Conservation (phyloP, 2,797 vertebrate species). For the Menidia menidia region DNA sequence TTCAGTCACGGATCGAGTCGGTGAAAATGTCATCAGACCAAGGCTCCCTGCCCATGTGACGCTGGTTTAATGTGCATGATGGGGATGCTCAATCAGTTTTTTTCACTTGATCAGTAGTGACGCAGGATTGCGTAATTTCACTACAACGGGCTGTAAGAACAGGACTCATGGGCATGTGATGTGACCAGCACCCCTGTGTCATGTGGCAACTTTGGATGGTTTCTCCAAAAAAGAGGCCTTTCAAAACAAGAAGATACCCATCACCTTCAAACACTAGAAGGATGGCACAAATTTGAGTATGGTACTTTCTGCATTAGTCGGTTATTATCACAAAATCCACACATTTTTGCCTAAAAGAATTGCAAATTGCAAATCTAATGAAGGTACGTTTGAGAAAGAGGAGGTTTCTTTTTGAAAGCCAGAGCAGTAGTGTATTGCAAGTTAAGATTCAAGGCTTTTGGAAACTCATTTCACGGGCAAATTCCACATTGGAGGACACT, state of each 20-base stretch:
- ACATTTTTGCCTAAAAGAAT: neutral
- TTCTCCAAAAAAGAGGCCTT: conserved; percentile 7
- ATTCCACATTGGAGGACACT: neutral
- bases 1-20: conserved; percentile 6
- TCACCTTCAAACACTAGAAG: neutral
- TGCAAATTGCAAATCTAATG: neutral
- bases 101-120: conserved; percentile 23
- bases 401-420: neutral
- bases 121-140: conserved; percentile 9
- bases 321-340: neutral
- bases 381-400: too few species aligned
- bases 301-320: neutral
- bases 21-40: conserved; percentile 43
- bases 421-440: neutral
- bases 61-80: neutral
- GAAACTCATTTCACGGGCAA: neutral
- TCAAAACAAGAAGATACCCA: neutral
- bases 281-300: neutral
- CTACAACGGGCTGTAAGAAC: conserved; percentile 13
- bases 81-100: conserved; percentile 22
- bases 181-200: conserved; percentile 27
- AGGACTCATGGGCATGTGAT: conserved; percentile 29
- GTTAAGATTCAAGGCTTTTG: neutral
- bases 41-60: conserved; percentile 36
- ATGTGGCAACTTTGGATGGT: conserved; percentile 41